Evolutionary conservation across 92 coral and sea anemone species (phyloP), one percentile per base, ranked within the genome.

Genomic region (Paragorgia papillata): DNA sequence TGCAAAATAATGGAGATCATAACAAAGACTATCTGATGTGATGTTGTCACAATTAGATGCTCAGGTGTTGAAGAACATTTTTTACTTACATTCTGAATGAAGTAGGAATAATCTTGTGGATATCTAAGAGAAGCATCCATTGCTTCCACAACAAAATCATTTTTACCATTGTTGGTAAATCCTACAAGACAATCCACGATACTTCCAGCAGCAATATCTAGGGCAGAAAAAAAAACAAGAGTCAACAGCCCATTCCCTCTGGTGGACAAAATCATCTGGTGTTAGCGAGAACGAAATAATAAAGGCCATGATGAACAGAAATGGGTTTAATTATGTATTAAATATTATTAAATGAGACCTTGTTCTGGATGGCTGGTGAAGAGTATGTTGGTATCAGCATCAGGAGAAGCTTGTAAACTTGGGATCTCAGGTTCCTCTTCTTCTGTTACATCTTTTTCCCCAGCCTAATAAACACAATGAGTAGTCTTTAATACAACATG

Each of bases 71-170:
- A n/a, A n/a, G n/a, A n/a, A n/a, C n/a, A 10, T 37, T 46, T 46
- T 46, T 7, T 7, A 76, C 97, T 90, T 79, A 94, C 98, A 88
- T 94, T 94, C 78, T 94, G 98, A 66, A 94, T 94, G 71, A 75
- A 94, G 55, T 94, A 94, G 32, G 92, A 89, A 83, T 88, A 91
- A 62, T 94, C 98, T 87, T 94, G 98, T 53, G 98, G 98, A 82
- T 94, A 94, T 96, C 98, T 88, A 21, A 94, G 88, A 44, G 98
- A 94, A 37, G 97, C 98, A 68, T 94, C 98, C 85, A 91, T 79
- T 44, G 87, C 78, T 28, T 94, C 97, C 65, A 94, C 88, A 59
- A 85, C 71, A 48, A 94, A 94, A 84, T 94, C 98, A 48, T 82
- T 60, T 67, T 92, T 87, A 55, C 98, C 98, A 83, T 88, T 94